Evolutionary conservation across 2,888 invertebrate genomes (phyloP), one percentile per base, ranked within the genome.

Genomic region (Gastrophysa polygoni): DNA sequence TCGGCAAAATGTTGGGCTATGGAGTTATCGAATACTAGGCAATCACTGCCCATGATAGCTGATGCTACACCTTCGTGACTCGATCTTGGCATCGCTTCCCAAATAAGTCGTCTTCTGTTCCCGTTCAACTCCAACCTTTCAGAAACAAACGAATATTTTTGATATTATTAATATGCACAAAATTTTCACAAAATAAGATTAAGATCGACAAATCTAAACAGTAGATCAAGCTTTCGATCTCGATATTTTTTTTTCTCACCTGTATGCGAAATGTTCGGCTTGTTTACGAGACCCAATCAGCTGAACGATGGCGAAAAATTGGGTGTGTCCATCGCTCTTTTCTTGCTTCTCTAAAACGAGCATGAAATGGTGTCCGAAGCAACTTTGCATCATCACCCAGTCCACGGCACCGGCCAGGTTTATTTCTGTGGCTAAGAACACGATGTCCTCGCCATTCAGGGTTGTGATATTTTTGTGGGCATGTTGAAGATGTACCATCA

Each of bases 301-400:
- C 82, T 99, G 99, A 32, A 99, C 99, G 77, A 99, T 98, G 18
- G 99, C 99, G 85, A 95, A 96, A 82, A 96, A 96, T 79, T 96
- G 95, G 76, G 95, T 95, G 78, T 95, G 94, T 0, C 95, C 97
- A 84, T 98, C 97, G 81, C 91, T 95, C 80, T 98, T 98, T 77
- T 97, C 97, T 83, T 97, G 96, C 80, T 98, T 98, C 81, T 99
- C 99, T 54, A 99, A 86, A 32, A 99, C 98, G 70, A 99, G 87
- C 98, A 99, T 99, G 79, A 99, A 99, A 82, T 98, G 96, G 80
- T 97, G 97, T 59, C 96, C 96, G 81, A 98, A 99, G 82, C 99
- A 99, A 24, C 96, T 96, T 83, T 99, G 99, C 98, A 99, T 99
- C 99, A 99, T 99, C 2, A 96, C 96, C 98, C 98, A 98, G 82